A percentile compares a stretch with the other conserved stretches of the same genome.
Conservation (phyloP, 2,113 vertebrate species). For the Thunnus maccoyii region DNA sequence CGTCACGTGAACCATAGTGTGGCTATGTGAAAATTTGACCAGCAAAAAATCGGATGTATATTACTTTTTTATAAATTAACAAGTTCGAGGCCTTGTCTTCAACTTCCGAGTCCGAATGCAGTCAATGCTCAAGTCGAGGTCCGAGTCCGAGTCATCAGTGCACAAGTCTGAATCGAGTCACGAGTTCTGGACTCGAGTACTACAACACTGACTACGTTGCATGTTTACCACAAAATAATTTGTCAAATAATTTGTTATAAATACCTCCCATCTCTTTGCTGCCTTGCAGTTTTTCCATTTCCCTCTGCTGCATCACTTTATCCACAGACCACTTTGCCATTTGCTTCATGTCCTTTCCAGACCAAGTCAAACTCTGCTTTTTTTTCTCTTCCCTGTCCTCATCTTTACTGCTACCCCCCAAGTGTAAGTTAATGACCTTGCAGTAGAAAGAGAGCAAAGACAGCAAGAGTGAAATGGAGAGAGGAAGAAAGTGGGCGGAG, state of each 20-base stretch:
- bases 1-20: too few species aligned
- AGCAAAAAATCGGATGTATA: too few species aligned
- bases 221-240: neutral
- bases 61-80: too few species aligned
- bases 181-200: too few species aligned
- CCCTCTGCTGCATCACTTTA: neutral
- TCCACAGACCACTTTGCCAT: conserved; percentile 11
- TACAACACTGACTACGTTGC: too few species aligned
- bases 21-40: too few species aligned
- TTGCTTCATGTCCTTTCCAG: conserved; percentile 41
- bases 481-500: conserved; percentile 20
- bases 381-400: conserved; percentile 16
- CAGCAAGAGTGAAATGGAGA: conserved; percentile 30
- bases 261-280: neutral
- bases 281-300: neutral
- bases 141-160: too few species aligned
- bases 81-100: too few species aligned
- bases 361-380: conserved; percentile 31
- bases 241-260: neutral
- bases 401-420: conserved; percentile 22
- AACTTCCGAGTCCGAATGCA: too few species aligned
- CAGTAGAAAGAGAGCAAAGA: conserved; percentile 49
- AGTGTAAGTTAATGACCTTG: conserved; percentile 56
- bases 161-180: too few species aligned
- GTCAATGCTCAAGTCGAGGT: too few species aligned